phyloP scores from a whole-genome alignment of 2,113 vertebrate species.

The Girardinichthys multiradiatus region DNA sequence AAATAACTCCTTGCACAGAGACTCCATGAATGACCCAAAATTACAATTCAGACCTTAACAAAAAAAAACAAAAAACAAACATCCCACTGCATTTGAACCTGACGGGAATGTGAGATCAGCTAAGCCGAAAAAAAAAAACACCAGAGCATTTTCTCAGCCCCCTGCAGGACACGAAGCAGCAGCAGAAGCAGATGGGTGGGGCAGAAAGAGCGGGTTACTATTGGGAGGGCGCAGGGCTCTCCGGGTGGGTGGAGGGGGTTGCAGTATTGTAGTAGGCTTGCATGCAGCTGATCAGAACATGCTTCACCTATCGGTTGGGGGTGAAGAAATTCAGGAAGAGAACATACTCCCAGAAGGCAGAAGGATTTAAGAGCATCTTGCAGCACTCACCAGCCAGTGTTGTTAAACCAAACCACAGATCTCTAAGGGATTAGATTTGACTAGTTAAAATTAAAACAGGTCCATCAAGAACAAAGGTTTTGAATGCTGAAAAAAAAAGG shows the following conservation, averaged over 20 bases:
- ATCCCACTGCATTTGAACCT: constrained; percentile 51
- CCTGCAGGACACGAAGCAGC: constrained; percentile 38
- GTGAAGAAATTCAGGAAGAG: constrained; percentile 65
- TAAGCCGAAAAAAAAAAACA: constrained; percentile 41
- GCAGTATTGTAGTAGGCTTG: constrained; percentile 68
- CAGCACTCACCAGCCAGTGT: no score
- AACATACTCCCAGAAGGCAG: constrained; percentile 49
- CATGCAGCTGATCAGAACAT: constrained; percentile 83
- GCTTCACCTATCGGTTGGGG: constrained; percentile 31
- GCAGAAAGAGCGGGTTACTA: constrained; percentile 5
- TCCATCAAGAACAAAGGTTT: not conserved
- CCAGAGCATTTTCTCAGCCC: constrained; percentile 26
- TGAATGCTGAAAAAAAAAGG: not conserved
- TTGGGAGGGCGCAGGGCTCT: constrained; percentile 38
- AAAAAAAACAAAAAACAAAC: constrained; percentile 1
- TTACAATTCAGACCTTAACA: constrained; percentile 21
- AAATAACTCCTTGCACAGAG: constrained; percentile 39
- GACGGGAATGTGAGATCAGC: constrained; percentile 46
- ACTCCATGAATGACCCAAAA: constrained; percentile 60
- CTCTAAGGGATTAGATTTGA: no score
- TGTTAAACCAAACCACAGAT: no score
- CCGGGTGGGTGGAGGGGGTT: constrained; percentile 44
- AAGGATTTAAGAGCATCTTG: constrained; percentile 13
- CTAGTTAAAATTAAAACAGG: no score
- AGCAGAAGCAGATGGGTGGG: not conserved